A percentile compares a stretch with the other conserved stretches of the same genome.
Evolutionary conservation across 2,797 vertebrate genomes (phyloP).

Genomic region (Glossophaga mutica): DNA sequence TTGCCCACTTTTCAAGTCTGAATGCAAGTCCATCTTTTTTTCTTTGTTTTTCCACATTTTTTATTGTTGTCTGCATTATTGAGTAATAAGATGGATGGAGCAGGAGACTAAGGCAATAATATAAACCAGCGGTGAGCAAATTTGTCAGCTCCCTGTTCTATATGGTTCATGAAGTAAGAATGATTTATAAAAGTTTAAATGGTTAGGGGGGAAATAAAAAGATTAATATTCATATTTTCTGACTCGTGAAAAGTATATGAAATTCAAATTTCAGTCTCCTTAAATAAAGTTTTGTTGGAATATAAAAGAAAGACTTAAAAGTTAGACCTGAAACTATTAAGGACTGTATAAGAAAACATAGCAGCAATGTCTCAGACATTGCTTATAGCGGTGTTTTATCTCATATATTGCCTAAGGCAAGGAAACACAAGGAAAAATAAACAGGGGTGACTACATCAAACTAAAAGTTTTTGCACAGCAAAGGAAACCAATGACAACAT

Average conservation of each 20-base stretch:
- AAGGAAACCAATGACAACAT: background rate
- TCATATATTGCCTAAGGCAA: background rate
- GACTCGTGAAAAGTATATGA: background rate
- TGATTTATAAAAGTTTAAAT: background rate
- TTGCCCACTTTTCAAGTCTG: background rate
- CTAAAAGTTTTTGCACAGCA: background rate
- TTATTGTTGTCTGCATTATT: too few species aligned
- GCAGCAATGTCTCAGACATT: background rate
- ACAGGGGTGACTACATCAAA: background rate
- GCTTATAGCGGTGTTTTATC: background rate
- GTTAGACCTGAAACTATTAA: background rate
- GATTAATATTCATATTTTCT: background rate
- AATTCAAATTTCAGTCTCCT: background rate
- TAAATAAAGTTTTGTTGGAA: background rate
- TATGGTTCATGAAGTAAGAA: background rate
- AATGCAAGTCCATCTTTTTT: background rate
- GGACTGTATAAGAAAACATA: background rate
- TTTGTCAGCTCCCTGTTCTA: background rate
- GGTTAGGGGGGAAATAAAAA: background rate
- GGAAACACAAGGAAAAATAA: background rate
- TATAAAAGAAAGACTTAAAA: background rate
- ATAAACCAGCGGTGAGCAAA: background rate
- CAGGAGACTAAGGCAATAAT: background rate
- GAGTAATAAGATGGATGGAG: background rate
- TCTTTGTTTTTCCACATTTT: too few species aligned